Evolutionary conservation across 2,888 invertebrate genomes (phyloP), one percentile per base, ranked within the genome.

Genomic region (Dasysyrphus albostriatus): DNA sequence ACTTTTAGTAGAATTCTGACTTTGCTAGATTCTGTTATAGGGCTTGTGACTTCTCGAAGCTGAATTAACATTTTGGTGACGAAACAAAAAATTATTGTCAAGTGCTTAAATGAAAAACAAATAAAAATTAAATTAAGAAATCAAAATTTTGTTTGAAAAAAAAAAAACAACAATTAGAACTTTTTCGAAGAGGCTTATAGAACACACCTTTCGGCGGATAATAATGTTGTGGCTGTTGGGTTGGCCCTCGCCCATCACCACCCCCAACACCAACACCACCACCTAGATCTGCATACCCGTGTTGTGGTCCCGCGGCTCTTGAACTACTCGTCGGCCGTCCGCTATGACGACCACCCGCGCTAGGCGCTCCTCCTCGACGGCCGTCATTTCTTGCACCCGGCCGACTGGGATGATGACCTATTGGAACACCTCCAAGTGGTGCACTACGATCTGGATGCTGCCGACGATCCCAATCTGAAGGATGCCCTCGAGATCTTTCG

Each of bases 161-260:
- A n/a, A 42, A 42, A 42, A 44, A 67, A 73, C 54, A 83, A 88
- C 63, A 79, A 75, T 19, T 78, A 59, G 42, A 51, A 77, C 67
- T 87, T 7, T 14, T 82, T 88, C 88, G 88, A 51, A 89, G 88
- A 70, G 89, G 89, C 88, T 90, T 89, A 88, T 88, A 89, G 90
- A 88, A 92, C 93, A 91, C 93, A 95, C 95, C 95, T 95, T 95
- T 96, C 89, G 95, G 95, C 89, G 95, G 94, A 93, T 95, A 95
- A 92, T 96, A 95, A 91, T 96, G 96, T 92, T 96, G 91, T 82
- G 89, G 88, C 88, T 88, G 89, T 88, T 89, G 90, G 90, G 90
- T 90, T 91, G 88, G 88, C 85, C 88, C 88, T 81, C 83, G 84
- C 74, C 89, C 89, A 76, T 51, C 87, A 65, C 70, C 83, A 74